These are phyloP conservation scores for Arvicanthis niloticus DNA, from an alignment of 2,113 vertebrate species.

Conservation along the genomic window DNA sequence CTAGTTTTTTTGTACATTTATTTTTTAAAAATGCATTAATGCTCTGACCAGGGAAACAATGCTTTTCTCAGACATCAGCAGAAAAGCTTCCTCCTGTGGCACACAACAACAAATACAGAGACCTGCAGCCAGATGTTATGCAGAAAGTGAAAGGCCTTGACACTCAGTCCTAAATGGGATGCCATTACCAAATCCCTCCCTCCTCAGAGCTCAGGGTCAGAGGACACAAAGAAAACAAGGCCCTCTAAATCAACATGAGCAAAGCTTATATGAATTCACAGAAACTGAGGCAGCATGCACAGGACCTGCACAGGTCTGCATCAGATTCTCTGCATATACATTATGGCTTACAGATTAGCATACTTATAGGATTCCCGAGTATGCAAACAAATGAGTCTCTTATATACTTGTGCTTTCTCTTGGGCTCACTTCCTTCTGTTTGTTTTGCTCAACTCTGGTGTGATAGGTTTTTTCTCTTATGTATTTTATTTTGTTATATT, in stretches of 20 bases:
- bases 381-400: neutral
- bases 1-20: neutral
- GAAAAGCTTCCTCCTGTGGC: neutral
- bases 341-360: neutral
- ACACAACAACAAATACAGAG: neutral
- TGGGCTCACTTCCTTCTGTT: neutral
- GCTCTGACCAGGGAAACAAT: neutral
- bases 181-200: neutral
- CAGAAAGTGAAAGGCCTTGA: neutral
- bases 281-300: neutral
- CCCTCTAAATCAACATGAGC: neutral
- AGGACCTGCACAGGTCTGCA: neutral
- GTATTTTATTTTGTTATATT: neutral
- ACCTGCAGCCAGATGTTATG: neutral
- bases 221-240: neutral
- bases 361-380: neutral
- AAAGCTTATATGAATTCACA: neutral
- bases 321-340: neutral
- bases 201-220: neutral
- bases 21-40: neutral
- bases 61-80: neutral
- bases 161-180: neutral
- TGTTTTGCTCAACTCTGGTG: neutral
- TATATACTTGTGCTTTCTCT: neutral
- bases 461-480: neutral